These are phyloP conservation scores for Rallus crepitans DNA, from an alignment of 2,797 vertebrate species.

Conservation along the genomic window DNA sequence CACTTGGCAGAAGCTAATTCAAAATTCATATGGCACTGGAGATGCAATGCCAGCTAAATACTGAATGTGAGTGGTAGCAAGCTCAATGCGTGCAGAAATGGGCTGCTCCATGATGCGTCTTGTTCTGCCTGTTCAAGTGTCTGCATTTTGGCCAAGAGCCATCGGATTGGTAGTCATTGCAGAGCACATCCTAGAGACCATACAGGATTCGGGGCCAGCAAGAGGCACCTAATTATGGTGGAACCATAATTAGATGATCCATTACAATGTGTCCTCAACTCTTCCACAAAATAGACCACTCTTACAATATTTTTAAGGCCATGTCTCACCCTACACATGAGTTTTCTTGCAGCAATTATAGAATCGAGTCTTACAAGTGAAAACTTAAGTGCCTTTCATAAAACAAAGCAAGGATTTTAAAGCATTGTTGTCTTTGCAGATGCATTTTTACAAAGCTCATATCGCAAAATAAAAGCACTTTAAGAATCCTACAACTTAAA, in stretches of 20 bases:
- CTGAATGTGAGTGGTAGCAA: not conserved
- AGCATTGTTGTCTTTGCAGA: not conserved
- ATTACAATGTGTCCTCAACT: not conserved
- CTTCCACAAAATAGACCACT: not conserved
- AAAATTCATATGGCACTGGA: not conserved
- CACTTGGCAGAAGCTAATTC: not conserved
- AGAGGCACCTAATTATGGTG: not conserved
- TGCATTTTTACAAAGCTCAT: not conserved
- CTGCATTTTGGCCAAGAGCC: not conserved
- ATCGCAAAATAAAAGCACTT: not conserved
- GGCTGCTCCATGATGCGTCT: not conserved
- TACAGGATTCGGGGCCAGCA: not conserved
- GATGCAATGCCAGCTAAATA: not conserved
- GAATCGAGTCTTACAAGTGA: not conserved
- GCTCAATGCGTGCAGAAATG: not conserved
- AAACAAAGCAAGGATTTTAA: not conserved
- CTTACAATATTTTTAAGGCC: not conserved
- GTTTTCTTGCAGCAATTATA: not conserved
- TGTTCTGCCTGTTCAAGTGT: not conserved
- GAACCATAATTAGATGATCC: not conserved
- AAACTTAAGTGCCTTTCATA: not conserved
- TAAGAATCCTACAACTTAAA: not conserved
- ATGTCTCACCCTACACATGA: not conserved
- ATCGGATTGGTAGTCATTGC: not conserved
- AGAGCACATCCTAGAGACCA: not conserved